Evolutionary conservation across 1,140 invertebrate species (phyloP), one percentile per base, ranked within the genome.

Genomic region (Anoplophora glabripennis): DNA sequence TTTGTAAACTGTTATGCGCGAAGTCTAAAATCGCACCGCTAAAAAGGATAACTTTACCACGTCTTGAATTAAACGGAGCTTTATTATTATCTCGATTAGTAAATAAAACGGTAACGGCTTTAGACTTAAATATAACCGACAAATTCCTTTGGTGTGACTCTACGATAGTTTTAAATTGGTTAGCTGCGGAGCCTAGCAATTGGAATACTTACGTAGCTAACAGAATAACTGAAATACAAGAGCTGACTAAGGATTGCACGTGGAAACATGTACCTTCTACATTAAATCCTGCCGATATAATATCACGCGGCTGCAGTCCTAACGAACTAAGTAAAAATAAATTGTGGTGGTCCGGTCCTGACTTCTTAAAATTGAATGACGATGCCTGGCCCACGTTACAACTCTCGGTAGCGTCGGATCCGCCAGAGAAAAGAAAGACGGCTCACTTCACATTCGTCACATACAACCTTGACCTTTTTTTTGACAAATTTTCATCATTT

Each of bases 101-200:
- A 9, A 47, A 18, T 40, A 63, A 1, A 35, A 12, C 17, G 2
- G 1, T 55, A 40, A n/a, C 45, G 3, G 15, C 38, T 9, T 14
- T 61, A 10, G 18, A 52, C 1, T 11, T 49, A 9, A 18, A 10
- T 7, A 49, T 28, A 21, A 21, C 34, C 2, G 36, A 67, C 1
- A 57, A 69, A 1, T 64, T 53, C 28, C 72, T 70, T 53, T 77
- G 76, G 75, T 71, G 67, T 0, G 72, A 78, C 47, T 76, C 73
- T 4, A 75, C 69, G 0, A 68, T 75, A 5, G 73, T 77, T 3
- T 45, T 76, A n/a, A 62, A 66, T 1, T 78, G 40, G 38, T 54
- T 78, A 3, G 37, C 53, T 52, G 55, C 46, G 11, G 18, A 59
- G 18, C 41, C 72, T 5, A 53, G 57, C 8, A 53, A 44, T 35